These are phyloP conservation scores for Platichthys stellatus DNA, from an alignment of 2,113 vertebrate species.

Conservation along the genomic window DNA sequence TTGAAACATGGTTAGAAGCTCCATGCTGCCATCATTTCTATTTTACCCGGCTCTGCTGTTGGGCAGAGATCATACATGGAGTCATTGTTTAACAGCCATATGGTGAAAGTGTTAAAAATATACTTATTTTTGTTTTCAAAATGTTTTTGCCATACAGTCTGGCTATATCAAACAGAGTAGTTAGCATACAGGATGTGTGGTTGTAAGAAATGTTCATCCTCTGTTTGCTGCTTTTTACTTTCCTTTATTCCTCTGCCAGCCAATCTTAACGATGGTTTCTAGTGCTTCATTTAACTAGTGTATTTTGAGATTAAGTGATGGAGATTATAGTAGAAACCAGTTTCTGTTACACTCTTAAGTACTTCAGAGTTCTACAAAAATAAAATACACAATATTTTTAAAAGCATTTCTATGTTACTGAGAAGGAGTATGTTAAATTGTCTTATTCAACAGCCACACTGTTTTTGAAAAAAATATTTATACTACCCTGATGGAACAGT, in stretches of 20 bases:
- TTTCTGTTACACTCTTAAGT: not conserved
- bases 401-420: conserved; percentile 31
- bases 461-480: not conserved
- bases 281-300: not conserved
- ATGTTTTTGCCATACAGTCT: not conserved
- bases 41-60: conserved; percentile 2
- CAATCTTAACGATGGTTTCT: conserved; percentile 11
- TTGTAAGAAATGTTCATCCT: not conserved
- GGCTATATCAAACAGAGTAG: not conserved
- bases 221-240: not conserved
- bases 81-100: conserved; percentile 8
- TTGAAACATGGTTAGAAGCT: conserved; percentile 2
- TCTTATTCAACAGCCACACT: conserved; percentile 7
- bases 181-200: conserved; percentile 2
- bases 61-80: conserved; percentile 8
- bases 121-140: conserved; percentile 3
- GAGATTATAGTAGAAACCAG: conserved; percentile 1
- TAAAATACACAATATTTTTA: conserved; percentile 15
- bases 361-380: conserved; percentile 12
- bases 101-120: conserved; percentile 3
- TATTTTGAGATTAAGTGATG: conserved; percentile 26
- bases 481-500: conserved; percentile 15
- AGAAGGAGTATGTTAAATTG: not conserved
- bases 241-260: not conserved
- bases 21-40: conserved; percentile 22